Percentiles rank a stretch among this genome's conserved stretches.
These are phyloP conservation scores for Cyrtorhinus lividipennis DNA, from an alignment of 1,140 invertebrate species.

Conservation along the genomic window DNA sequence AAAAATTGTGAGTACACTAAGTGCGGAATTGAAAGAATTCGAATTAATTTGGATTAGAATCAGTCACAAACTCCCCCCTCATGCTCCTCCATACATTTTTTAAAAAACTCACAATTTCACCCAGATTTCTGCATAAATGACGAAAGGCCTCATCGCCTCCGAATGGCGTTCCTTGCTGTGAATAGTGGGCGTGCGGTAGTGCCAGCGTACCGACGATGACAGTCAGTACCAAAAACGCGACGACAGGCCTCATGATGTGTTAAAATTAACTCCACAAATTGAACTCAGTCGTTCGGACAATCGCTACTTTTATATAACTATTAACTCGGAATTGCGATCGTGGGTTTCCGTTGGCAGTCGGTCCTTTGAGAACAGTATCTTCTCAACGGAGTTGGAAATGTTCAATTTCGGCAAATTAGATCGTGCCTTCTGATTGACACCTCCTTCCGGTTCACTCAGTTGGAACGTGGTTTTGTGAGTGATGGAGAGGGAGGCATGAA, in stretches of 20 bases:
- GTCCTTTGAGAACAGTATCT: too few species aligned
- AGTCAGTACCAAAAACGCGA: background rate
- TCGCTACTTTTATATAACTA: background rate
- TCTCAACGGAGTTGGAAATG: too few species aligned
- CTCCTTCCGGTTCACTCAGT: too few species aligned
- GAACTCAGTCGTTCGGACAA: background rate
- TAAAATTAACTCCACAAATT: background rate
- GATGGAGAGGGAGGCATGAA: too few species aligned
- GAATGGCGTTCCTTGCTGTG: background rate
- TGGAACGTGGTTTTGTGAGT: too few species aligned
- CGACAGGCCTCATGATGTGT: background rate
- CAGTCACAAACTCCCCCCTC: too few species aligned
- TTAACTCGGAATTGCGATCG: background rate
- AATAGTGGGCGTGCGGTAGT: conserved; percentile 3
- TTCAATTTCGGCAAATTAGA: too few species aligned
- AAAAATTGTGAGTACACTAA: too few species aligned
- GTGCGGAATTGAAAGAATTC: too few species aligned
- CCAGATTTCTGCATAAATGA: conserved; percentile 1
- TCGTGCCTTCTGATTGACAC: too few species aligned
- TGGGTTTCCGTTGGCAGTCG: background rate
- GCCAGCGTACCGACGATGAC: conserved; percentile 12
- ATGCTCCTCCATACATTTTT: too few species aligned
- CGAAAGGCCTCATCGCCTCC: background rate
- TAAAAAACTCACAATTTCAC: conserved; percentile 5
- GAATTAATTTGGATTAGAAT: too few species aligned